A percentile compares a stretch with the other conserved stretches of the same genome.
phyloP scores from a whole-genome alignment of 2,797 vertebrate species.

The Typhlichthys subterraneus region DNA sequence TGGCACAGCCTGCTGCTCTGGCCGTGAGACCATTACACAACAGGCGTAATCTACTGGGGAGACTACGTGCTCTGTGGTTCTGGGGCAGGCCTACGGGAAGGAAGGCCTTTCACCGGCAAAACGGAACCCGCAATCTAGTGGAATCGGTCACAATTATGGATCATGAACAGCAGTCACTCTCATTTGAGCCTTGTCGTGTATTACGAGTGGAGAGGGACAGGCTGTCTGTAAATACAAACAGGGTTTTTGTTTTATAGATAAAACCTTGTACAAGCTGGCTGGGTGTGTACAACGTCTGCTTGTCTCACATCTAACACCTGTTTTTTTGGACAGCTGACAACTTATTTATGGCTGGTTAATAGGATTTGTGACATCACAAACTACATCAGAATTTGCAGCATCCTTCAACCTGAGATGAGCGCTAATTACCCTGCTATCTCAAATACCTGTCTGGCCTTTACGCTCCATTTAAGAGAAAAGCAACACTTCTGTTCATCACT shows the following conservation, averaged over 20 bases:
- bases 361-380: no score
- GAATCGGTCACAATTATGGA: background rate
- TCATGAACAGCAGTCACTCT: background rate
- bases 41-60: conserved; percentile 54
- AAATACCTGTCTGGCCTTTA: no score
- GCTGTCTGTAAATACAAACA: background rate
- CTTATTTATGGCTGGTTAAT: no score
- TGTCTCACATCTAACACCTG: no score
- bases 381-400: no score
- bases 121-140: conserved; percentile 6
- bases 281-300: no score
- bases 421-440: no score
- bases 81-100: conserved; percentile 24
- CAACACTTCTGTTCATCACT: background rate
- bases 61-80: conserved; percentile 42
- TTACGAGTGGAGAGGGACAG: conserved; percentile 1
- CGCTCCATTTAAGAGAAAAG: background rate
- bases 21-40: conserved; percentile 68
- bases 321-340: no score
- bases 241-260: no score
- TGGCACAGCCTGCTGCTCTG: conserved; percentile 48
- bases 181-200: conserved; percentile 7
- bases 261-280: no score
- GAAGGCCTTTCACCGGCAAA: conserved; percentile 28
- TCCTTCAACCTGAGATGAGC: no score